These are phyloP conservation scores for Erinaceus europaeus DNA, from an alignment of 2,113 vertebrate species.

Conservation along the genomic window DNA sequence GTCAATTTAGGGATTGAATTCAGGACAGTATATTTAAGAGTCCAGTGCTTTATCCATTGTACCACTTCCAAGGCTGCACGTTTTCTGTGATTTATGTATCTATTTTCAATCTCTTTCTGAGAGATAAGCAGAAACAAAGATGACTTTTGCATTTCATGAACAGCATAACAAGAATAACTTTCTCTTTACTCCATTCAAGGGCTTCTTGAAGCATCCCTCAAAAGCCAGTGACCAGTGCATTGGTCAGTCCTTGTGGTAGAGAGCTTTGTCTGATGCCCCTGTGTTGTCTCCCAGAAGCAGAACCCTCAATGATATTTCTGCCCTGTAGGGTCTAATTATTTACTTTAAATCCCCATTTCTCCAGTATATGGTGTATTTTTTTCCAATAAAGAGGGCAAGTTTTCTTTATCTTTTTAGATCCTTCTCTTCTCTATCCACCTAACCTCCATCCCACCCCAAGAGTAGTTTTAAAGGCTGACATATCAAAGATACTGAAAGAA, in stretches of 20 bases:
- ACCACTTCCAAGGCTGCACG: no score
- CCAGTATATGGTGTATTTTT: neutral
- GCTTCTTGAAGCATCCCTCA: neutral
- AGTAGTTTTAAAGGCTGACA: neutral
- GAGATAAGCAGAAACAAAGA: neutral
- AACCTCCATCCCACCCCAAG: neutral
- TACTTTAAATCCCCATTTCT: neutral
- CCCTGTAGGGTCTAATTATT: neutral
- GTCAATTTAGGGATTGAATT: no score
- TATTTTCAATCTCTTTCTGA: neutral
- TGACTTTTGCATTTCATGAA: neutral
- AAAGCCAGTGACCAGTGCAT: neutral
- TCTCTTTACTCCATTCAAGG: neutral
- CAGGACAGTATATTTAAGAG: no score
- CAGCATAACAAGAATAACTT: no score
- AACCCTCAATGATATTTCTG: neutral
- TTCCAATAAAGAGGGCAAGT: neutral
- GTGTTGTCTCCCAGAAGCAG: no score
- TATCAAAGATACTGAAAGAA: conserved; percentile 2
- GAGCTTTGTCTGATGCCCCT: neutral
- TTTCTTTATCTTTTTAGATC: neutral
- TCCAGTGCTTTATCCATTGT: no score
- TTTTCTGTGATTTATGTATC: neutral
- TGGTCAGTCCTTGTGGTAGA: neutral
- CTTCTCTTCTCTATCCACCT: neutral